phyloP scores from a whole-genome alignment of 2,113 vertebrate genomes.

The Pandion haliaetus region DNA sequence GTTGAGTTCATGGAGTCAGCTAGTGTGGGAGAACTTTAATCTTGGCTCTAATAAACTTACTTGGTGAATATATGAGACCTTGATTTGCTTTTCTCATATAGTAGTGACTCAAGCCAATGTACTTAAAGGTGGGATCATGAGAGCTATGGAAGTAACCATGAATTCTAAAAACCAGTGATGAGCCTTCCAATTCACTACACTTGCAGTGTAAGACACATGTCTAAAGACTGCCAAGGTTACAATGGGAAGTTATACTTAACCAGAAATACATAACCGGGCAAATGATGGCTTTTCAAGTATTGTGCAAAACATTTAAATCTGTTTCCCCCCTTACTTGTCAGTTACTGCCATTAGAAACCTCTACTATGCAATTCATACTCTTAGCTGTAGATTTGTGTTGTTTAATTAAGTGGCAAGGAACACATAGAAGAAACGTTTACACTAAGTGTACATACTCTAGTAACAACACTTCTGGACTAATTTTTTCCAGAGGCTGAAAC shows the following conservation, averaged over 20 bases:
- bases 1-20: neutral
- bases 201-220: neutral
- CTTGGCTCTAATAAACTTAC: neutral
- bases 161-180: neutral
- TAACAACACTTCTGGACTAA: neutral
- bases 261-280: neutral
- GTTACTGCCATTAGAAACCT: neutral
- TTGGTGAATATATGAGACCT: neutral
- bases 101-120: neutral
- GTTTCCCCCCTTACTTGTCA: neutral
- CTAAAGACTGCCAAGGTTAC: neutral
- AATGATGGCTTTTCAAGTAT: neutral
- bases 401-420: neutral
- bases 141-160: neutral
- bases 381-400: neutral
- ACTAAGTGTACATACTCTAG: neutral
- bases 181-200: neutral
- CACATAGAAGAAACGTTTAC: neutral
- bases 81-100: neutral
- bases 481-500: constrained; percentile 1
- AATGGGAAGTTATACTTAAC: neutral
- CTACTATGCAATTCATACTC: neutral
- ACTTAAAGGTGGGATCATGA: neutral
- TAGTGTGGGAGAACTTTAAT: neutral
- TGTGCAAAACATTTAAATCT: neutral